phyloP scores from a whole-genome alignment of 2,113 vertebrate genomes.

The Heterochromis multidens region DNA sequence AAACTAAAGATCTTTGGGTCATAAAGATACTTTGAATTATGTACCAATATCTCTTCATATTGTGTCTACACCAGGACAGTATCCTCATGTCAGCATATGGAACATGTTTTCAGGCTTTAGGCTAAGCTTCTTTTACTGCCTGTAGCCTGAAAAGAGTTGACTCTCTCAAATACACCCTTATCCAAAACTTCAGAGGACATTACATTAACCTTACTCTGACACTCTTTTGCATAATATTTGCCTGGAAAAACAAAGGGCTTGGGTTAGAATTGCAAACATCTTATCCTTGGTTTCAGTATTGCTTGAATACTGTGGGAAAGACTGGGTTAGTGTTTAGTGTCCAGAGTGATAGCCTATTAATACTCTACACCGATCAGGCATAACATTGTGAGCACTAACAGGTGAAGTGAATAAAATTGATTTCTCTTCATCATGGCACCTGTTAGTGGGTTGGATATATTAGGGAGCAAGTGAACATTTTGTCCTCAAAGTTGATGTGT shows the following conservation, averaged over 20 bases:
- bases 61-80: not conserved
- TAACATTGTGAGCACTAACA: too few species aligned
- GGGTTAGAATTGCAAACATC: not conserved
- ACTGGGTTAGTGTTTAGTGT: not conserved
- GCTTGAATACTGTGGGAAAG: not conserved
- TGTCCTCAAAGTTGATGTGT: too few species aligned
- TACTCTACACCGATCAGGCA: too few species aligned
- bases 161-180: not conserved
- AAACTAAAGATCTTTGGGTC: not conserved
- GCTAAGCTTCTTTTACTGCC: not conserved
- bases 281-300: not conserved
- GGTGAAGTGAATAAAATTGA: too few species aligned
- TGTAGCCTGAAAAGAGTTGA: not conserved
- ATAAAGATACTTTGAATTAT: not conserved
- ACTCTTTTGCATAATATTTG: not conserved
- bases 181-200: not conserved
- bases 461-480: too few species aligned
- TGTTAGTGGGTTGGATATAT: too few species aligned
- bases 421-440: too few species aligned
- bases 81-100: not conserved
- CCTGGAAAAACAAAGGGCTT: not conserved
- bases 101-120: not conserved
- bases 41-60: accelerated
- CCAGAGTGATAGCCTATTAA: not conserved
- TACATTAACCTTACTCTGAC: not conserved